Conservation (phyloP, 2,113 vertebrate genomes). For the Lampris megalopsis region DNA sequence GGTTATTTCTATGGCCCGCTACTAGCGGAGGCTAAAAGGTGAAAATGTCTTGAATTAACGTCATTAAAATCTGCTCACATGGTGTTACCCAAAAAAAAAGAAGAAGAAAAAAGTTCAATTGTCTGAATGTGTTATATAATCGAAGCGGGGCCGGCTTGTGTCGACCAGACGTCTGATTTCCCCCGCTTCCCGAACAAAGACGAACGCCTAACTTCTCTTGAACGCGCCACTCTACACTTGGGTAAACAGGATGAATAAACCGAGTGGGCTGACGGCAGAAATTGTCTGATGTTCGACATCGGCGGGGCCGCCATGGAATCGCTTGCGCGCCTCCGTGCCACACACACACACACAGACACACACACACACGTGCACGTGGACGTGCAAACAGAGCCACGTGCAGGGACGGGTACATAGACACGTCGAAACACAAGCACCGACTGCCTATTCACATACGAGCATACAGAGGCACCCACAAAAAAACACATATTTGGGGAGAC, state of each 20-base stretch:
- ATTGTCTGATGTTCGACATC: constrained; percentile 59
- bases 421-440: no score
- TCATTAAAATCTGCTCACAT: constrained; percentile 10
- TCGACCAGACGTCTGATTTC: constrained; percentile 33
- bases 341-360: constrained; percentile 17
- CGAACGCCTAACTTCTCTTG: constrained; percentile 39
- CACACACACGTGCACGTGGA: no score
- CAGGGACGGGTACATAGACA: no score
- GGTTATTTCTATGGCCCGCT: constrained; percentile 30
- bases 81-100: background rate
- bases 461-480: no score
- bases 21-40: constrained; percentile 3
- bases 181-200: constrained; percentile 27
- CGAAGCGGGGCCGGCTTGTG: constrained; percentile 12
- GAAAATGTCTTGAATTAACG: constrained; percentile 33
- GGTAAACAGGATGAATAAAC: constrained; percentile 70
- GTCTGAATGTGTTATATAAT: constrained; percentile 26
- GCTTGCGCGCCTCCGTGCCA: no score
- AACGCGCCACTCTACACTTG: no score
- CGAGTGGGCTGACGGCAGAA: constrained; percentile 56
- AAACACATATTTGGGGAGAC: no score
- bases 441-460: no score
- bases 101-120: constrained; percentile 25
- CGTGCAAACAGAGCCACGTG: no score
- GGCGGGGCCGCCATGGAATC: constrained; percentile 23